These are phyloP conservation scores for Coreius guichenoti DNA, from an alignment of 2,797 vertebrate species.

Conservation along the genomic window DNA sequence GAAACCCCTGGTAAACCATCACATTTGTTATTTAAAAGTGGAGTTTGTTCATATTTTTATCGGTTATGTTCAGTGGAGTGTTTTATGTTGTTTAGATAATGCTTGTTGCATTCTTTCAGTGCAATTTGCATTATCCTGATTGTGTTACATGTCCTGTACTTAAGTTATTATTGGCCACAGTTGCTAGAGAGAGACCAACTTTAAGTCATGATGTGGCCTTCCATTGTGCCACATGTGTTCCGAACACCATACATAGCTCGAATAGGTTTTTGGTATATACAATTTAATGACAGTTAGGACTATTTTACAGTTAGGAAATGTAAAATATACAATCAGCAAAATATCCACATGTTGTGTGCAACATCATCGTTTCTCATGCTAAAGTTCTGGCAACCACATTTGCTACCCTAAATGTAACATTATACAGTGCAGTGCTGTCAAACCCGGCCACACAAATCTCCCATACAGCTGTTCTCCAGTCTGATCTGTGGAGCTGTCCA, in stretches of 20 bases:
- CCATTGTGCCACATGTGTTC: not conserved
- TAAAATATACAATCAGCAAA: not conserved
- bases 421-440: not conserved
- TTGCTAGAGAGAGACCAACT: constrained; percentile 3
- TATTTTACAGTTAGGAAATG: not conserved
- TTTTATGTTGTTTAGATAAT: not conserved
- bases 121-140: not conserved
- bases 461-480: constrained; percentile 14
- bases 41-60: not conserved
- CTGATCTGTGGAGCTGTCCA: constrained; percentile 43
- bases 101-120: not conserved
- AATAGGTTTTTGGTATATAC: not conserved
- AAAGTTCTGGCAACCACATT: not conserved
- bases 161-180: constrained; percentile 3
- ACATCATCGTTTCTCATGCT: not conserved
- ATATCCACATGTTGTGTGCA: not conserved
- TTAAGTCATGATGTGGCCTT: not conserved
- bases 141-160: not conserved
- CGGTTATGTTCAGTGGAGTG: not conserved
- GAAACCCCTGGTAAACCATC: not conserved
- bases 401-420: constrained; percentile 14
- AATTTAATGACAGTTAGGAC: not conserved
- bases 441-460: constrained; percentile 8
- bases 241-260: not conserved
- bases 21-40: not conserved